These are phyloP conservation scores for Glyptemys insculpta DNA, from an alignment of 2,797 vertebrate species.

Conservation along the genomic window DNA sequence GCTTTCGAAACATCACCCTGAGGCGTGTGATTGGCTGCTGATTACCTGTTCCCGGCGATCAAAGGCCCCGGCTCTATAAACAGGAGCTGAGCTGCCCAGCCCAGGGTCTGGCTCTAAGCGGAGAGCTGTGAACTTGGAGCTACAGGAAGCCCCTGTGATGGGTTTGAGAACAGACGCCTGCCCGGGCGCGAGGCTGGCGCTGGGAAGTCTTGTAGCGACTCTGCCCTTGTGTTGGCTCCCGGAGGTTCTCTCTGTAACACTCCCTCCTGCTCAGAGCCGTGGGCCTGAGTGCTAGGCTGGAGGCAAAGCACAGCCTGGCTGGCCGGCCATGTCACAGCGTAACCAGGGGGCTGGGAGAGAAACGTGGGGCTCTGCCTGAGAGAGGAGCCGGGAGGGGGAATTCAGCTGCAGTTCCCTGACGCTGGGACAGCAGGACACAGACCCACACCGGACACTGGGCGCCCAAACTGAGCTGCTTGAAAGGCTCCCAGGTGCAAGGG, in stretches of 20 bases:
- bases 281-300: too few relatives aligned
- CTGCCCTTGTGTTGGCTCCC: background rate
- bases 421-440: too few relatives aligned
- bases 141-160: background rate
- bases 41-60: background rate
- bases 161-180: background rate
- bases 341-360: background rate
- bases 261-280: too few relatives aligned
- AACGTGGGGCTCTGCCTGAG: background rate
- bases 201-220: background rate
- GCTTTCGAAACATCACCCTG: background rate
- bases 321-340: too few relatives aligned
- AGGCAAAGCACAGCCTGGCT: too few relatives aligned
- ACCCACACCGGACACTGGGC: background rate
- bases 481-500: too few relatives aligned
- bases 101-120: too few relatives aligned
- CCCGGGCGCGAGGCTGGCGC: background rate
- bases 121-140: background rate
- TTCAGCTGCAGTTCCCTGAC: too few relatives aligned
- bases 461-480: too few relatives aligned
- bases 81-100: background rate
- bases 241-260: background rate
- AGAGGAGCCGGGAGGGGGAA: too few relatives aligned
- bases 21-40: background rate
- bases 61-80: background rate